Evolutionary conservation across 2,888 invertebrate species (phyloP).

Genomic region (Crematogaster levior): DNA sequence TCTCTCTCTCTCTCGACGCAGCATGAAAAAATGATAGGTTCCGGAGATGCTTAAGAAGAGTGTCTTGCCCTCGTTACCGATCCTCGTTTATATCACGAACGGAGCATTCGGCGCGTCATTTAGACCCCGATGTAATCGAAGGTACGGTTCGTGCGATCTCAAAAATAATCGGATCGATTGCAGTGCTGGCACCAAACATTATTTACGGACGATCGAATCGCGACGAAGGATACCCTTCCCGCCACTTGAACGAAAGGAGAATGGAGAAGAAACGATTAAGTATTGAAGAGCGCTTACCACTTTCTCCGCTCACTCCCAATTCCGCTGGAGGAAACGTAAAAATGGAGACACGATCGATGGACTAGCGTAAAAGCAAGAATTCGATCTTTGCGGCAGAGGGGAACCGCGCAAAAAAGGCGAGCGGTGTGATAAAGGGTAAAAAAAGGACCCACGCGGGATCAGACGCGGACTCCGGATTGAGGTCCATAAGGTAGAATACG

Average conservation of each 20-base stretch:
- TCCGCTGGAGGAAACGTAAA: conserved; percentile 50
- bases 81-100: conserved; percentile 65
- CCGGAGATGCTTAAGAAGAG: conserved; percentile 62
- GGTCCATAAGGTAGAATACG: conserved; percentile 26
- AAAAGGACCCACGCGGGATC: conserved; percentile 24
- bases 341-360: conserved; percentile 64
- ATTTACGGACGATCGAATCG: conserved; percentile 42
- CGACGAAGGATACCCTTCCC: conserved; percentile 20
- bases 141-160: conserved; percentile 3
- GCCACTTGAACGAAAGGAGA: background rate
- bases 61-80: conserved; percentile 66
- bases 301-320: conserved; percentile 61
- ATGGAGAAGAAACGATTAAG: conserved; percentile 41
- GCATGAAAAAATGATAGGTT: conserved; percentile 78
- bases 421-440: conserved; percentile 65
- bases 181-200: background rate
- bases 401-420: conserved; percentile 60
- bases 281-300: conserved; percentile 40
- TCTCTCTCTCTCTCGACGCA: conserved; percentile 35
- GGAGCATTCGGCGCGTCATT: conserved; percentile 35
- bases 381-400: conserved; percentile 29
- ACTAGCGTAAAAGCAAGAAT: conserved; percentile 65
- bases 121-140: conserved; percentile 20
- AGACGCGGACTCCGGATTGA: conserved; percentile 6
- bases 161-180: conserved; percentile 41